Conservation (phyloP, 2,797 vertebrate species). For the Pristis pectinata region DNA sequence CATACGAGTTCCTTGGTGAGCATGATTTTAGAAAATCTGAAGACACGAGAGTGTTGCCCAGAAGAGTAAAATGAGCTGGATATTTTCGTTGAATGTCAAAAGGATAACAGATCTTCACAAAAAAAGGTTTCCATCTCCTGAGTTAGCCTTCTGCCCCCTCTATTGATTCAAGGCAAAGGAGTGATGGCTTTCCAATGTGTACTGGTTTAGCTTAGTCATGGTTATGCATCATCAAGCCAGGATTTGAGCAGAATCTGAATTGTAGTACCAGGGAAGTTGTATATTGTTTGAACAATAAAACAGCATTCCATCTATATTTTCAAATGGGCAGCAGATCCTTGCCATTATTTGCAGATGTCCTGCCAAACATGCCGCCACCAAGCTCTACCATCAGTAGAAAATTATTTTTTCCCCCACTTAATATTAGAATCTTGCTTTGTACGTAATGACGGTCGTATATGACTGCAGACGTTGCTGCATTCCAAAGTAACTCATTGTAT, state of each 20-base stretch:
- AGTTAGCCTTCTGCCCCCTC: neutral
- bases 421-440: neutral
- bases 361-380: neutral
- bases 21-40: neutral
- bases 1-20: neutral
- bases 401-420: neutral
- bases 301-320: neutral
- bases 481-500: neutral
- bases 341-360: neutral
- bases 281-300: neutral
- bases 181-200: neutral
- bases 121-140: too few relatives aligned
- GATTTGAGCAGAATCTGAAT: neutral
- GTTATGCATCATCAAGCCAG: neutral
- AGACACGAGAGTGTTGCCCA: neutral
- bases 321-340: neutral
- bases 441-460: neutral
- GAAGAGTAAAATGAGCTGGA: neutral
- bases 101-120: neutral
- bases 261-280: neutral
- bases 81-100: neutral
- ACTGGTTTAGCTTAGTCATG: neutral
- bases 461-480: neutral
- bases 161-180: neutral
- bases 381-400: neutral